A percentile compares a stretch with the other conserved stretches of the same genome.
Conservation (phyloP, 2,888 invertebrate species). For the Apamea crenata region DNA sequence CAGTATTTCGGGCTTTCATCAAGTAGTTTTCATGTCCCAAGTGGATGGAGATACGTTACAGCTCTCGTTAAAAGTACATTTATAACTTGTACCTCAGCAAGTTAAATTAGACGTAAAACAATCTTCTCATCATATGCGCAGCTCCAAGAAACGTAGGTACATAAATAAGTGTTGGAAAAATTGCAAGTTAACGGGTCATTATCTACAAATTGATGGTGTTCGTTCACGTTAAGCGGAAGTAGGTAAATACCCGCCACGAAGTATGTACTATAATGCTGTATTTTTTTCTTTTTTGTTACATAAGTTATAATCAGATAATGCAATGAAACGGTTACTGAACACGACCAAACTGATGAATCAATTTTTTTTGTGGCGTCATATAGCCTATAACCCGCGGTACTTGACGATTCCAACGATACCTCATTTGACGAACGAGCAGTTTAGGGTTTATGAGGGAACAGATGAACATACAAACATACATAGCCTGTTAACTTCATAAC, state of each 20-base stretch:
- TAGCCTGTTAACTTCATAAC: background rate
- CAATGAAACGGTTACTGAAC: slow-evolving; percentile 27
- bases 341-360: slow-evolving; percentile 2
- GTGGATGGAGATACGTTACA: background rate
- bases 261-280: slow-evolving; percentile 34
- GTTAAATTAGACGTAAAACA: slow-evolving; percentile 45
- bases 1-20: background rate
- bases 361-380: background rate
- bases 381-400: background rate
- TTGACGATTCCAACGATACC: background rate
- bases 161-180: slow-evolving; percentile 76
- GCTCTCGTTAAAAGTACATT: background rate
- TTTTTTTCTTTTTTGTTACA: slow-evolving; percentile 39
- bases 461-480: background rate
- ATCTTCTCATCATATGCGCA: slow-evolving; percentile 21
- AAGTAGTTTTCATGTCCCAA: background rate
- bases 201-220: slow-evolving; percentile 73
- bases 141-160: slow-evolving; percentile 39
- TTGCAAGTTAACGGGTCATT: slow-evolving; percentile 76
- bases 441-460: background rate
- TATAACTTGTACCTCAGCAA: slow-evolving; percentile 10
- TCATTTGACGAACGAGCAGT: background rate
- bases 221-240: slow-evolving; percentile 66
- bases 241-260: slow-evolving; percentile 50
- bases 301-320: slow-evolving; percentile 13